Evolutionary conservation across 2,888 invertebrate species (phyloP).

Genomic region (Margaritifera margaritifera): DNA sequence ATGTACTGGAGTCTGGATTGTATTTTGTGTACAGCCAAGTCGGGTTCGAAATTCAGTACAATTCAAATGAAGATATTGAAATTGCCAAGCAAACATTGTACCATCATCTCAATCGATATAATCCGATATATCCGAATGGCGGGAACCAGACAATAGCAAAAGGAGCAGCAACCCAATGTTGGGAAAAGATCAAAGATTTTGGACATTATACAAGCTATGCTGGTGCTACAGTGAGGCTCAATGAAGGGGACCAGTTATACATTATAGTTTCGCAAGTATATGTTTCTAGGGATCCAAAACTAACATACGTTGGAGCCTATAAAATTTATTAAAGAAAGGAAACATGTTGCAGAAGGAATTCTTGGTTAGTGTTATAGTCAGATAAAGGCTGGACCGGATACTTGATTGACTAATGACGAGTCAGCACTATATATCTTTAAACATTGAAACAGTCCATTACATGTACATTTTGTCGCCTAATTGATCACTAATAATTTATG

Average conservation of each 20-base stretch:
- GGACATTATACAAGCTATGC: conserved; percentile 50
- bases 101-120: conserved; percentile 43
- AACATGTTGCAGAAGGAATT: too few relatives aligned
- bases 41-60: conserved; percentile 36
- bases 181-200: conserved; percentile 36
- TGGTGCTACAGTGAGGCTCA: conserved; percentile 34
- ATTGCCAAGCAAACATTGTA: conserved; percentile 30
- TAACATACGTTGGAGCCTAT: too few relatives aligned
- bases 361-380: too few relatives aligned
- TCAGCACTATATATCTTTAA: too few relatives aligned
- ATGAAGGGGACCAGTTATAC: conserved; percentile 41
- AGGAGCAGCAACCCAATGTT: conserved; percentile 42
- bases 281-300: too few relatives aligned
- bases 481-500: too few relatives aligned
- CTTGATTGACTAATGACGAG: too few relatives aligned
- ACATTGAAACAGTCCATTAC: too few relatives aligned
- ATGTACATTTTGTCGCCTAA: too few relatives aligned
- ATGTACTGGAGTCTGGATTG: conserved; percentile 37
- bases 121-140: conserved; percentile 37
- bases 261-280: conserved; percentile 31
- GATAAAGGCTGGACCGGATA: too few relatives aligned
- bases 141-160: conserved; percentile 41
- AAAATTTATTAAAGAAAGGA: too few relatives aligned
- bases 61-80: not conserved
- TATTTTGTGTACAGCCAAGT: conserved; percentile 50